Percentiles rank a stretch among this genome's conserved stretches.
Conservation (phyloP, 2,113 vertebrate species). For the Sapayoa aenigma region DNA sequence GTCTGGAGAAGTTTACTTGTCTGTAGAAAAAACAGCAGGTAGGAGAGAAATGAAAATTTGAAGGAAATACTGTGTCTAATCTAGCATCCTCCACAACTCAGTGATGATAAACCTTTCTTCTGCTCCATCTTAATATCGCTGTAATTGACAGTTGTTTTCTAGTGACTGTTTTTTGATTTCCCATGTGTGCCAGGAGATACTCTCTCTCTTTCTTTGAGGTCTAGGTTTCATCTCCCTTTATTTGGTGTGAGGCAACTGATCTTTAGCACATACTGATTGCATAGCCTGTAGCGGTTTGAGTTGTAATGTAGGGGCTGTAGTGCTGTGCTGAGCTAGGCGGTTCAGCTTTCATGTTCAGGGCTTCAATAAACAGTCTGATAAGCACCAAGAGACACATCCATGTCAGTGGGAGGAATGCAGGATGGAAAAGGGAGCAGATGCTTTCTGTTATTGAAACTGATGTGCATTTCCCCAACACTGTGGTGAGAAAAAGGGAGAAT, state of each 20-base stretch:
- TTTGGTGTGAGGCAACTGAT: not conserved
- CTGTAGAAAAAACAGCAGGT: not conserved
- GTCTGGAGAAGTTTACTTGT: not conserved
- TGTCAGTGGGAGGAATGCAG: not conserved
- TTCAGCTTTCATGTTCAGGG: not conserved
- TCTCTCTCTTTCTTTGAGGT: not conserved
- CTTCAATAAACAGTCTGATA: not conserved
- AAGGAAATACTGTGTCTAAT: not conserved
- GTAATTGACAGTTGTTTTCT: not conserved
- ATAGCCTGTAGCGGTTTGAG: not conserved
- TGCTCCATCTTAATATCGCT: not conserved
- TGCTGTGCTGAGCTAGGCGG: not conserved
- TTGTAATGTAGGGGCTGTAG: not conserved
- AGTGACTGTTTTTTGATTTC: not conserved
- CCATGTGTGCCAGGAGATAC: not conserved
- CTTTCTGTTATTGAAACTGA: not conserved
- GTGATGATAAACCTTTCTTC: not conserved
- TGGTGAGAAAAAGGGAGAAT: not conserved
- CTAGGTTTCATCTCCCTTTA: not conserved
- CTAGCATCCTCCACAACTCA: not conserved
- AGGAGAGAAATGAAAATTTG: not conserved
- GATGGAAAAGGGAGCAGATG: not conserved
- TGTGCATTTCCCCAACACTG: not conserved
- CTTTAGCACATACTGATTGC: not conserved
- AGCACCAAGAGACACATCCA: rapidly evolving